These are phyloP conservation scores for Montipora cactus DNA, from an alignment of 64 coral and sea anemone genomes.

Conservation along the genomic window DNA sequence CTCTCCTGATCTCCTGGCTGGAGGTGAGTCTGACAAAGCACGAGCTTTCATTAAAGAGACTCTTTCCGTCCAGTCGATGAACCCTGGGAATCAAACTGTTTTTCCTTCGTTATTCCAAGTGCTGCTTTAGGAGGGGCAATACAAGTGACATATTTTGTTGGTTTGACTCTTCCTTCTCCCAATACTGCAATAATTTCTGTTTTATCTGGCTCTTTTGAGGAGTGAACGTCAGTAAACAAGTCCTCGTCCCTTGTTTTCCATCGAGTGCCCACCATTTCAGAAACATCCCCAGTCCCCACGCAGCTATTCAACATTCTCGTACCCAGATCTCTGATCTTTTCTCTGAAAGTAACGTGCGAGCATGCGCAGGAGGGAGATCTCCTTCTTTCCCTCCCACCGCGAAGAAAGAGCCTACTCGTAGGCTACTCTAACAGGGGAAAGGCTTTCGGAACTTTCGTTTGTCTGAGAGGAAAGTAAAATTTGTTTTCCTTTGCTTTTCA, in stretches of 20 bases:
- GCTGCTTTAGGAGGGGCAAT: slow-evolving; percentile 69
- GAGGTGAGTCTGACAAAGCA: slow-evolving; percentile 61
- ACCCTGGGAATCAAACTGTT: too few species aligned
- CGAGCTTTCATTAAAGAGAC: slow-evolving; percentile 66
- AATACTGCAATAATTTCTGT: slow-evolving; percentile 68
- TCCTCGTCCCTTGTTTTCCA: slow-evolving; percentile 53
- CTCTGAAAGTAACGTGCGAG: too few species aligned
- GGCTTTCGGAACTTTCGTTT: too few species aligned
- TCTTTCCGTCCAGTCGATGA: not conserved
- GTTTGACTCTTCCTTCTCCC: slow-evolving; percentile 70
- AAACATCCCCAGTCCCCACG: too few species aligned
- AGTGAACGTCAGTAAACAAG: slow-evolving; percentile 55
- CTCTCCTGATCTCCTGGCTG: slow-evolving; percentile 60
- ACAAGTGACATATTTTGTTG: slow-evolving; percentile 62
- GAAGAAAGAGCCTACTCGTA: not conserved
- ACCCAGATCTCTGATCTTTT: too few species aligned
- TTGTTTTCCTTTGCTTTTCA: too few species aligned
- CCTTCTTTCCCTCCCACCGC: not conserved
- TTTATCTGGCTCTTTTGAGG: slow-evolving; percentile 61
- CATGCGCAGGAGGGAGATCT: too few species aligned
- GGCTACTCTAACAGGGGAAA: too few species aligned
- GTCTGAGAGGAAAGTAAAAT: too few species aligned
- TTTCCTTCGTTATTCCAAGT: slow-evolving; percentile 46
- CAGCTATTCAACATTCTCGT: too few species aligned
- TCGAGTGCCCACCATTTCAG: too few species aligned